These are phyloP conservation scores for Andrena fulva DNA, from an alignment of 2,888 invertebrate species.

Conservation along the genomic window DNA sequence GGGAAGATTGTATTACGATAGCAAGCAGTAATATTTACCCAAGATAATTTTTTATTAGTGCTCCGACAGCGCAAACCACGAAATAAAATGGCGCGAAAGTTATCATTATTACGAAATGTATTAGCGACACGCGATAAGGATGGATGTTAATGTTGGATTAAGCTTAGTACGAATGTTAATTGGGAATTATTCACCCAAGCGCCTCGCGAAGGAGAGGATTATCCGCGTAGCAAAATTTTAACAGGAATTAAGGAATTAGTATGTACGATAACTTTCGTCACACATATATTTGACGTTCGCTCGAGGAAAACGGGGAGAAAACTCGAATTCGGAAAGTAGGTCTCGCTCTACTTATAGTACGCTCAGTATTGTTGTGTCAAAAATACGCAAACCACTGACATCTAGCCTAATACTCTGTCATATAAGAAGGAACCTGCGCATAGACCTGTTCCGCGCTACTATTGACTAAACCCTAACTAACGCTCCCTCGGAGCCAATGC, in stretches of 20 bases:
- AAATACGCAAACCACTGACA: constrained; percentile 3
- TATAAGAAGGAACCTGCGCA: no score
- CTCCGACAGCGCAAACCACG: background rate
- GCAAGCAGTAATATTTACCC: background rate
- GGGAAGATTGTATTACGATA: background rate
- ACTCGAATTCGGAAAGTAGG: background rate
- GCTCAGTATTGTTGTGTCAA: background rate
- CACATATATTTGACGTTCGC: no score
- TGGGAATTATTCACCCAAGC: background rate
- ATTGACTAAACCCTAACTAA: no score
- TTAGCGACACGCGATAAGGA: background rate
- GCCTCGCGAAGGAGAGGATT: background rate
- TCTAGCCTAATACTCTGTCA: background rate
- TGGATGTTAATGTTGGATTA: no score
- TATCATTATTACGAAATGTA: background rate
- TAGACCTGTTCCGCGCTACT: no score
- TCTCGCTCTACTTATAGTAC: background rate
- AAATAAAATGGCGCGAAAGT: background rate
- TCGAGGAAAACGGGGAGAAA: background rate
- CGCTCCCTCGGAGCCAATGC: no score
- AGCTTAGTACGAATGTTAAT: no score
- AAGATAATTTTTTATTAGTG: background rate
- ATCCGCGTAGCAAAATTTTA: background rate
- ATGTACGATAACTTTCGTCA: no score
- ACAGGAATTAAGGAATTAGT: background rate